Base-by-base conservation (phyloP, 2,797 vertebrate species). In the Galagoides demidoff region DNA sequence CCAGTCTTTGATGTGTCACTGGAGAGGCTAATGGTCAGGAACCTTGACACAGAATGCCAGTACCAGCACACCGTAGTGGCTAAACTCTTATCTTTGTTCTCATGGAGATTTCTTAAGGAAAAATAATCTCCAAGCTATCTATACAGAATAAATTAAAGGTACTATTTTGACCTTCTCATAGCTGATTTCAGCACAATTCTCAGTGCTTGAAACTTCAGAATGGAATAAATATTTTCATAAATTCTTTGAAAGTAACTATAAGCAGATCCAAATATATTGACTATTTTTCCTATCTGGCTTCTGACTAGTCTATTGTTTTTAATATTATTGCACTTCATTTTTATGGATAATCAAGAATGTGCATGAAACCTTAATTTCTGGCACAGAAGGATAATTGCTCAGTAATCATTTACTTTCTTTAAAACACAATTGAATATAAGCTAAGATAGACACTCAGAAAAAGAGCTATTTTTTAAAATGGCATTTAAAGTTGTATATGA, bases 351-450 rank as follows among this genome's bases (percentile, higher is more conserved):
- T 96, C 97, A 97, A 90, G 96, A 96, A 86, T 94, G 90, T 94
- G 71, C 84, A 87, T 87, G 91, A 95, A 96, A 95, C 76, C 83
- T 95, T 97, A 96, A 95, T 97, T 97, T 97, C 86, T 31, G 94
- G 89, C 96, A 92, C 97, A 95, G 95, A 97, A 95, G 83, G 93
- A 95, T 96, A 97, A 97, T 96, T 97, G 91, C 96, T 96, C 59
- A 76, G 95, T 90, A 94, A 97, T 97, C 91, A 96, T 94, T 96
- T 95, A 91, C 89, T 94, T 97, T 97, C 95, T 95, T 95, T 96
- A 95, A 97, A 96, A 97, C 78, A 61, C 94, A 97, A 96, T 94
- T 90, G 96, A 97, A 96, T 94, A 93, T 90, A 95, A 96, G 96
- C 90, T 90, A 95, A 96, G 89, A 61, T 39, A 94, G 90, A 93